Evolutionary conservation across 2,888 invertebrate species (phyloP), one percentile per base, ranked within the genome.

Genomic region (Eristalis pertinax): DNA sequence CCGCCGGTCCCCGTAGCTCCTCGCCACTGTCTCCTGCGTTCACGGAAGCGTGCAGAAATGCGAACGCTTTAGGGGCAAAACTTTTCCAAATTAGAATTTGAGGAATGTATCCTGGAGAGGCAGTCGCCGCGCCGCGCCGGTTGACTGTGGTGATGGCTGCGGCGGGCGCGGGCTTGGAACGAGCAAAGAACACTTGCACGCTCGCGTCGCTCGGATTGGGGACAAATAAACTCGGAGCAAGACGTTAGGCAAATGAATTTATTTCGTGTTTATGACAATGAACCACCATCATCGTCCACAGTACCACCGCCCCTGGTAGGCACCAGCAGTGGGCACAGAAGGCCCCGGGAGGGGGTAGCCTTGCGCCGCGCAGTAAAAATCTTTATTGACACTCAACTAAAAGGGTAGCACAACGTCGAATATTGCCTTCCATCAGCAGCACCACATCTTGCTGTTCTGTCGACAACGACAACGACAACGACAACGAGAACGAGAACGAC

Each of bases 1-100:
- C n/a, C n/a, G 41, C 19, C 43, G 5, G 43, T n/a, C 43, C 10
- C 50, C 69, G 67, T 29, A 8, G 7, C 8, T 32, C 26, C 4
- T 4, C 26, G 26, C 26, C 26, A 41, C n/a, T 58, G 35, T 13
- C 63, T 70, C 22, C 1, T 22, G 10, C 11, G n/a, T 13, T 41
- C 62, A 58, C 13, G 43, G 63, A 70, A 68, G 72, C 63, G 41
- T 72, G 38, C 35, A 74, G 19, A 81, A 77, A 77, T 43, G 76
- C 72, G 58, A 35, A 41, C 67, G 74, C 70, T 78, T 75, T 70
- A 64, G 67, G 76, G 80, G 43, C 73, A 67, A 79, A 83, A 87
- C 43, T 79, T 87, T 84, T 76, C 73, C 69, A 87, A 87, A 87
- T 87, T 80, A 76, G 87, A 84, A 87, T 84, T 76, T 84, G 79